Conservation (phyloP, 2,888 invertebrate genomes). For the Drosophila trichaetosa region DNA sequence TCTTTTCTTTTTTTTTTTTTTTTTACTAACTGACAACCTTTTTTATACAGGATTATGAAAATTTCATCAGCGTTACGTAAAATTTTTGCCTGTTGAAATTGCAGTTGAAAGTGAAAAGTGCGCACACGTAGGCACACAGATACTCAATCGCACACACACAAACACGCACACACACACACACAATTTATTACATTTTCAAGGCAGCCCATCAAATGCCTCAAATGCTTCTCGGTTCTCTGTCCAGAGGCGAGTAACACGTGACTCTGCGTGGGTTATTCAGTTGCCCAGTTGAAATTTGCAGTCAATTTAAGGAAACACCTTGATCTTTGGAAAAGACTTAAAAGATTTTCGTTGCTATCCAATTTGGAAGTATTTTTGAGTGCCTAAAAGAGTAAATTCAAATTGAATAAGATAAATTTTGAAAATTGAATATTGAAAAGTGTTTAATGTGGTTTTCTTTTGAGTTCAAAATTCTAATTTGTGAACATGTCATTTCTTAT, state of each 20-base stretch:
- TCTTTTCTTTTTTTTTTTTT: not conserved
- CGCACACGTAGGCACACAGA: slow-evolving; percentile 17
- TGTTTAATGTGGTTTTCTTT: not conserved
- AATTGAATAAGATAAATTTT: not conserved
- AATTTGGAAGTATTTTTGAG: not conserved
- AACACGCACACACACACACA: slow-evolving; percentile 34
- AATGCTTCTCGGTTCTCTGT: slow-evolving; percentile 40
- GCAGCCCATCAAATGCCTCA: slow-evolving; percentile 65
- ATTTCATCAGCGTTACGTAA: slow-evolving; percentile 75
- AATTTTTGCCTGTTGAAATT: slow-evolving; percentile 56
- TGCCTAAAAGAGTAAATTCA: not conserved
- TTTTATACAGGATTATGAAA: slow-evolving; percentile 49
- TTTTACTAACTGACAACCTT: slow-evolving; percentile 33
- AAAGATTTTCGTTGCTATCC: not conserved
- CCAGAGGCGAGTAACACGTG: slow-evolving; percentile 38
- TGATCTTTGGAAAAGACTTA: not conserved
- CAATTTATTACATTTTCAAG: slow-evolving; percentile 76
- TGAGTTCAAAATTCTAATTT: too few relatives aligned
- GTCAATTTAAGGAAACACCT: slow-evolving; percentile 3
- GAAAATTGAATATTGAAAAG: not conserved
- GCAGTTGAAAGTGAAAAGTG: slow-evolving; percentile 60
- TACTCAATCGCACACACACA: slow-evolving; percentile 6
- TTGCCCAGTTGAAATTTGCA: slow-evolving; percentile 17
- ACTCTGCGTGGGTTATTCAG: slow-evolving; percentile 18
- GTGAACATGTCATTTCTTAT: not conserved